These are phyloP conservation scores for Ichneumoninae sp. DNA, from an alignment of 2,888 invertebrate species.

Conservation along the genomic window DNA sequence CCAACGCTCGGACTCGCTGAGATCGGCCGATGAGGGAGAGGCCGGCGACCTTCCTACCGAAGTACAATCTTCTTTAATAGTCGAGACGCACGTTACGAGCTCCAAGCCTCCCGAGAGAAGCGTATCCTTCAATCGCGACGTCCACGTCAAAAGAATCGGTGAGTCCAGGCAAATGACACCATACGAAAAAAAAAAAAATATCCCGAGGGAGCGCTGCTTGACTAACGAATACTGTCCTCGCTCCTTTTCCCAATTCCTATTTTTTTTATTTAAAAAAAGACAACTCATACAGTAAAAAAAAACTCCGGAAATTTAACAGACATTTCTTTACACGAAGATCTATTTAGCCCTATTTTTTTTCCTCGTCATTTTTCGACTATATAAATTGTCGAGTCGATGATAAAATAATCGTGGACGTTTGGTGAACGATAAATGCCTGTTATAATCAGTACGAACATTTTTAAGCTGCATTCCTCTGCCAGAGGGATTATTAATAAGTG, in stretches of 20 bases:
- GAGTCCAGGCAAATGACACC: constrained; percentile 85
- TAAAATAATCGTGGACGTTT: neutral
- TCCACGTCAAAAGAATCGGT: constrained; percentile 96
- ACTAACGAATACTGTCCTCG: constrained; percentile 71
- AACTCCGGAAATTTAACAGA: neutral
- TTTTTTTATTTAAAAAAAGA: constrained; percentile 9
- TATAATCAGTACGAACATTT: neutral
- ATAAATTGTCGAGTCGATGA: neutral
- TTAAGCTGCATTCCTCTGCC: neutral
- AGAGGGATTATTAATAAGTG: too few species aligned
- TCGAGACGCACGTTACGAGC: constrained; percentile 76
- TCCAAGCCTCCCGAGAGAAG: constrained; percentile 87
- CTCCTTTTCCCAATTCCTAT: constrained; percentile 25
- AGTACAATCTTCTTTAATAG: constrained; percentile 69
- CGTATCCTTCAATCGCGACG: constrained; percentile 96
- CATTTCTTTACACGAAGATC: neutral
- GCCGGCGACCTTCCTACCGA: constrained; percentile 71
- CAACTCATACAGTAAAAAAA: neutral
- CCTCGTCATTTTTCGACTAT: neutral
- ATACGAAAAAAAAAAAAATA: constrained; percentile 68
- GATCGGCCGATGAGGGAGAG: constrained; percentile 74
- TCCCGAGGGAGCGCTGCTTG: constrained; percentile 74
- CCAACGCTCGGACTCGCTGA: constrained; percentile 86
- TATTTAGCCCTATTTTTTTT: neutral
- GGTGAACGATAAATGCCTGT: neutral